phyloP scores from a whole-genome alignment of 1,140 invertebrate genomes.

The Lysiphlebus fabarum region DNA sequence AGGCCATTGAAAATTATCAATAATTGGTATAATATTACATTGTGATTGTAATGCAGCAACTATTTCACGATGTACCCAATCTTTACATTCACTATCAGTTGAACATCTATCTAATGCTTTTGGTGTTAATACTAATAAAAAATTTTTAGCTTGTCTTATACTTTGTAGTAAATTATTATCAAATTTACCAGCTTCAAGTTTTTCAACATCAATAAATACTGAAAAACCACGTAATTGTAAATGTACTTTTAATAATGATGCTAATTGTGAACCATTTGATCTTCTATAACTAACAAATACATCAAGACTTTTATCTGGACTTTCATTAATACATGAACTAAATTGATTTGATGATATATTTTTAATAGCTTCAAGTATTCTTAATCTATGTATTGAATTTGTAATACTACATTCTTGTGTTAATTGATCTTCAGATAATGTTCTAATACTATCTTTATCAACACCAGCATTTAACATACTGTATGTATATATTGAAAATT shows the following conservation, averaged over 20 bases:
- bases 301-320: conserved; percentile 82
- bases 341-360: conserved; percentile 62
- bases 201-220: conserved; percentile 94
- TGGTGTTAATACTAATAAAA: conserved; percentile 92
- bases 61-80: conserved; percentile 99
- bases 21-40: conserved; percentile 98
- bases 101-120: conserved; percentile 92
- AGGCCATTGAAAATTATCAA: conserved; percentile 97
- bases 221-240: conserved; percentile 90
- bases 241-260: conserved; percentile 89
- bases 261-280: conserved; percentile 96
- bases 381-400: conserved; percentile 91
- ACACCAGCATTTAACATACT: conserved; percentile 93
- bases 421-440: conserved; percentile 87
- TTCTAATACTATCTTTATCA: conserved; percentile 78
- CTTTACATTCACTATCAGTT: conserved; percentile 89
- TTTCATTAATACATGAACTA: conserved; percentile 63
- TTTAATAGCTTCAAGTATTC: conserved; percentile 85
- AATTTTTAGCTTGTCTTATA: conserved; percentile 94
- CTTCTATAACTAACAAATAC: conserved; percentile 98
- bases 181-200: conserved; percentile 96
- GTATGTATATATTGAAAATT: conserved; percentile 96
- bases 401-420: conserved; percentile 83
- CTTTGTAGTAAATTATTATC: conserved; percentile 96
- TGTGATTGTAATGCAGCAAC: conserved; percentile 91